phyloP scores from a whole-genome alignment of 2,113 vertebrate genomes.

The Cyphomyrus plagiostoma region DNA sequence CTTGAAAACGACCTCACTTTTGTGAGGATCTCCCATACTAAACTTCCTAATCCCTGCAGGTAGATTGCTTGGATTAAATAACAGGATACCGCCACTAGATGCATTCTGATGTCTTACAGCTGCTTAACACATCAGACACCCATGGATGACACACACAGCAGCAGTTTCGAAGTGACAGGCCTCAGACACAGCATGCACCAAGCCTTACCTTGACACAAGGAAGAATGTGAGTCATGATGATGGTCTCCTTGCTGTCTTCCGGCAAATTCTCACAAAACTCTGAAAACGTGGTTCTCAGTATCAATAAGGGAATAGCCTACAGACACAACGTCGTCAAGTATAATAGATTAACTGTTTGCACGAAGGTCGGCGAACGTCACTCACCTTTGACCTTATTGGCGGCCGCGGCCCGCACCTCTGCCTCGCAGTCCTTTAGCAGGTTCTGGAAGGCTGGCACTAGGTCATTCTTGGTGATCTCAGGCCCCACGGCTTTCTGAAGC shows the following conservation, averaged over 20 bases:
- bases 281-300: slow-evolving; percentile 31
- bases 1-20: background rate
- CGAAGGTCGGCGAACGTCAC: background rate
- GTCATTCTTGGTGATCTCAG: slow-evolving; percentile 81
- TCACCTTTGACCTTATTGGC: slow-evolving; percentile 86
- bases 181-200: background rate
- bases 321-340: background rate
- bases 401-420: slow-evolving; percentile 80
- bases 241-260: slow-evolving; percentile 73
- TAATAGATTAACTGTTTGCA: background rate
- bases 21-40: background rate
- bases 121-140: background rate
- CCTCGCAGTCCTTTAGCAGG: slow-evolving; percentile 84
- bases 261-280: slow-evolving; percentile 87
- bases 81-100: background rate
- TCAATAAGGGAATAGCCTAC: background rate
- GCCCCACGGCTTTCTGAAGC: slow-evolving; percentile 85
- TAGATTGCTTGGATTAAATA: background rate
- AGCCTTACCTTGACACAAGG: slow-evolving; percentile 79
- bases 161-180: background rate
- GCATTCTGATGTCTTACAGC: background rate
- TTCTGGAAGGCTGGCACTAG: slow-evolving; percentile 85
- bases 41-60: background rate
- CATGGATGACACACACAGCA: background rate
- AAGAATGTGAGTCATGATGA: slow-evolving; percentile 84